A percentile compares a stretch with the other conserved stretches of the same genome.
Evolutionary conservation across 2,888 invertebrate genomes (phyloP).

Genomic region (Fissipunctia ypsillon): DNA sequence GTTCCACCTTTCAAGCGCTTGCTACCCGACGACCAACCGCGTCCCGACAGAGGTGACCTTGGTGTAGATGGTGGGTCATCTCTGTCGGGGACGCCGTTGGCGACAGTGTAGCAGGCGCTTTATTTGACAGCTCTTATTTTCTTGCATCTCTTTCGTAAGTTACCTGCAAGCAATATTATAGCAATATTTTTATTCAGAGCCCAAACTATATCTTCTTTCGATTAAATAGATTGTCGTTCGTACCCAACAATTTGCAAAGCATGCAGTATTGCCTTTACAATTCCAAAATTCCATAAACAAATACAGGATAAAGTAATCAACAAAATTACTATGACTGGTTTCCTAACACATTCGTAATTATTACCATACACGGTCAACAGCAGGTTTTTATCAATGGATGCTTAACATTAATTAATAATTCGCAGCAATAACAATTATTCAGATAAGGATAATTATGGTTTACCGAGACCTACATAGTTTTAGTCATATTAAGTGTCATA

Average conservation of each 20-base stretch:
- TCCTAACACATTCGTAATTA: constrained; percentile 32
- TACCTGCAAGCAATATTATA: not conserved
- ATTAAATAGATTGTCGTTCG: not conserved
- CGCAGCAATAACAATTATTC: constrained; percentile 27
- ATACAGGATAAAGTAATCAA: constrained; percentile 12
- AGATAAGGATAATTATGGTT: constrained; percentile 47
- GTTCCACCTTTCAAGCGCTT: too few relatives aligned
- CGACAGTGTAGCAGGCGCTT: too few relatives aligned
- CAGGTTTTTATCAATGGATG: constrained; percentile 45
- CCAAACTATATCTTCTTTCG: not conserved
- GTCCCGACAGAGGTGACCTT: too few relatives aligned
- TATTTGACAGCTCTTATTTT: not conserved
- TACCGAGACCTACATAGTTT: constrained; percentile 50
- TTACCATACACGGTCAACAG: constrained; percentile 22
- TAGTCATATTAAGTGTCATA: constrained; percentile 29
- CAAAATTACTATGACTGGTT: constrained; percentile 26
- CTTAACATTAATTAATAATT: constrained; percentile 49
- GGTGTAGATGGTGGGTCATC: too few relatives aligned
- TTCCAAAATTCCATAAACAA: not conserved
- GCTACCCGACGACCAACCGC: too few relatives aligned
- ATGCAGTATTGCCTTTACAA: constrained; percentile 10
- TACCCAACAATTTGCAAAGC: not conserved
- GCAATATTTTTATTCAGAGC: not conserved
- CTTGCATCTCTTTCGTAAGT: not conserved
- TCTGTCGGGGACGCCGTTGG: too few relatives aligned